Base-by-base conservation (phyloP, 1,140 invertebrate genomes). In the Drosophila equinoxialis region DNA sequence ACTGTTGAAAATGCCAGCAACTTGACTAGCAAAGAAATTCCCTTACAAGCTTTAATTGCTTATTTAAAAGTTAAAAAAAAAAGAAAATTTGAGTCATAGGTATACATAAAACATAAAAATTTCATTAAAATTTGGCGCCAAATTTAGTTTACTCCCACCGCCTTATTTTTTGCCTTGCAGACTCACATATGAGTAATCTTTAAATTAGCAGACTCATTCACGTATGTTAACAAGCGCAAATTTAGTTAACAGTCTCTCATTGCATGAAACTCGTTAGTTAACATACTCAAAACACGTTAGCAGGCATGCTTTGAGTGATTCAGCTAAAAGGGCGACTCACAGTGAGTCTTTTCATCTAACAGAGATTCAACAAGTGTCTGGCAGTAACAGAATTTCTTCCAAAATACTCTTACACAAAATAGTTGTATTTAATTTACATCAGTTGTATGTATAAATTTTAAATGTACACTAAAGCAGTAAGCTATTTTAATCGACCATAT, bases 311-410 rank as follows among this genome's bases (percentile, higher is more conserved):
- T 1, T 48, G 17, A 20, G 45, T 7, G 14, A 17, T 17, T 48
- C 14, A 10, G 45, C 2, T 48, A 20, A 48, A 48, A 7, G 20
- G 8, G 2, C 20, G 17, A 51, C 45, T 51, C 17, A 23, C 10
- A 0, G 45, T 11, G 45, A 51, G 17, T 51, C 45, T 23, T 51
- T 51, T 51, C 11, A 8, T 7, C 11, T 10, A 51, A 51, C 45
- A 51, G 45, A 51, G 8, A 20, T 20, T 51, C 45, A 51, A 51
- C 45, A 51, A 51, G 45, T 51, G 45, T 17, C 8, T 23, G 14
- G 17, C 8, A 11, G 20, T 51, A 51, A 51, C 45, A 51, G 45
- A 51, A 51, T 51, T 23, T 2, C 20, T 51, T 17, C 23, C 11
- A 51, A 23, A 51, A 20, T 51, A 51, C 45, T 20, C 45, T 51